phyloP scores from a whole-genome alignment of 2,888 invertebrate species.

The Blastobasis lacticolella region DNA sequence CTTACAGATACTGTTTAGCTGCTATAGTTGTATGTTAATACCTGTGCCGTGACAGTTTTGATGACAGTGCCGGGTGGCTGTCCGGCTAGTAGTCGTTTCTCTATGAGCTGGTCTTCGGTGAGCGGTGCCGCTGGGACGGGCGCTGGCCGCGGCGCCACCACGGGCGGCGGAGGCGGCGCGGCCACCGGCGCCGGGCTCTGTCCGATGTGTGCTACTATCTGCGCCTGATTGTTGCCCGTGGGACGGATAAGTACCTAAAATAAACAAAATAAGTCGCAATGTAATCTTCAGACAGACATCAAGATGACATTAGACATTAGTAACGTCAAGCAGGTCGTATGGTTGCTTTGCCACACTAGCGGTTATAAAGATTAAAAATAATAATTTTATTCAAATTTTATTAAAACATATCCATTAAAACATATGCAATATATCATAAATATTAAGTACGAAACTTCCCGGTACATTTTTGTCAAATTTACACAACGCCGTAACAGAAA shows the following conservation, averaged over 20 bases:
- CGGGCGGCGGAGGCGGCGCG: conserved; percentile 13
- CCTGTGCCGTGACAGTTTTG: conserved; percentile 89
- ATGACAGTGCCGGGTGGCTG: conserved; percentile 91
- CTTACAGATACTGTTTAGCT: not conserved
- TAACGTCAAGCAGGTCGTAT: too few species aligned
- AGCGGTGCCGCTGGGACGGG: conserved; percentile 31
- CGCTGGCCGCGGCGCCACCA: conserved; percentile 21
- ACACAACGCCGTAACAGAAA: too few species aligned
- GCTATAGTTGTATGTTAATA: conserved; percentile 12
- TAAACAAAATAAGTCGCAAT: not conserved
- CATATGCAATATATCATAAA: not conserved
- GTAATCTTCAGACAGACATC: not conserved
- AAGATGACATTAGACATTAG: not conserved
- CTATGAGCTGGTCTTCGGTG: conserved; percentile 72
- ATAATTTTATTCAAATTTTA: too few species aligned
- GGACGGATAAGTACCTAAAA: conserved; percentile 80
- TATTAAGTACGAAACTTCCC: too few species aligned
- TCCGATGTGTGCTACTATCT: conserved; percentile 83
- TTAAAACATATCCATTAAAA: too few species aligned
- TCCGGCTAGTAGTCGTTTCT: conserved; percentile 82
- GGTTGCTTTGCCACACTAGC: too few species aligned
- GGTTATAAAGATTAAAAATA: too few species aligned
- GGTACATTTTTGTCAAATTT: too few species aligned
- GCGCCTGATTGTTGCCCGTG: conserved; percentile 84
- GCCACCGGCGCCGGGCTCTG: conserved; percentile 56